Evolutionary conservation across 2,797 vertebrate species (phyloP).

Genomic region (Lithobates pipiens): DNA sequence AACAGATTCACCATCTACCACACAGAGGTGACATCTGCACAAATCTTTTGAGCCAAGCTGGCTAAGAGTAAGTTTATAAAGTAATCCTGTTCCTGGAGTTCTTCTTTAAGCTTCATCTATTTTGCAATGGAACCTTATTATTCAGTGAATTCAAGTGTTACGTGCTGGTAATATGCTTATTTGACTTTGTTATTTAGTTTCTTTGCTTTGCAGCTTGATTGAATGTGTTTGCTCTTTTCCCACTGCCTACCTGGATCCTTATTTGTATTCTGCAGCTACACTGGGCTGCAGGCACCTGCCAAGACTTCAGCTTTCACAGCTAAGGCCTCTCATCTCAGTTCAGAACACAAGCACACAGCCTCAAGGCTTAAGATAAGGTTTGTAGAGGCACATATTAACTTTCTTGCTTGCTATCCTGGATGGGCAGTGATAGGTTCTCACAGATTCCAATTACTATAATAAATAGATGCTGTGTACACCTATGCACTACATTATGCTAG

Average conservation of each 20-base stretch:
- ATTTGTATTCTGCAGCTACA: slow-evolving; percentile 57
- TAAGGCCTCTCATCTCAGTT: slow-evolving; percentile 50
- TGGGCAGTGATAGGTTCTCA: not conserved
- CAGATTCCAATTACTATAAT: not conserved
- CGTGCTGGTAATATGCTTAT: not conserved
- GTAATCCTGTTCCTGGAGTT: not conserved
- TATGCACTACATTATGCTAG: too few species aligned
- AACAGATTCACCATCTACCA: too few species aligned
- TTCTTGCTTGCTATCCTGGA: not conserved
- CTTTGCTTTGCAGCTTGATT: slow-evolving; percentile 16
- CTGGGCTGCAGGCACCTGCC: slow-evolving; percentile 50
- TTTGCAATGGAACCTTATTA: not conserved
- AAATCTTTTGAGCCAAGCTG: too few species aligned
- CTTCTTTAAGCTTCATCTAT: not conserved
- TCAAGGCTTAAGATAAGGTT: slow-evolving; percentile 22
- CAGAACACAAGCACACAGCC: slow-evolving; percentile 47
- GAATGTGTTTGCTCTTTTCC: slow-evolving; percentile 14
- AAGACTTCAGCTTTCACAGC: slow-evolving; percentile 36
- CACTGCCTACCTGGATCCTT: slow-evolving; percentile 42
- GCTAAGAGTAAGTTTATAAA: not conserved
- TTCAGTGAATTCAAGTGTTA: not conserved
- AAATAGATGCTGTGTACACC: too few species aligned
- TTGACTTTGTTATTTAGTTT: slow-evolving; percentile 19
- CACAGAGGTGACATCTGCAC: too few species aligned
- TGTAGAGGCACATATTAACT: slow-evolving; percentile 10